phyloP scores from a whole-genome alignment of 2,888 invertebrate species.

The Synergus japonicus region DNA sequence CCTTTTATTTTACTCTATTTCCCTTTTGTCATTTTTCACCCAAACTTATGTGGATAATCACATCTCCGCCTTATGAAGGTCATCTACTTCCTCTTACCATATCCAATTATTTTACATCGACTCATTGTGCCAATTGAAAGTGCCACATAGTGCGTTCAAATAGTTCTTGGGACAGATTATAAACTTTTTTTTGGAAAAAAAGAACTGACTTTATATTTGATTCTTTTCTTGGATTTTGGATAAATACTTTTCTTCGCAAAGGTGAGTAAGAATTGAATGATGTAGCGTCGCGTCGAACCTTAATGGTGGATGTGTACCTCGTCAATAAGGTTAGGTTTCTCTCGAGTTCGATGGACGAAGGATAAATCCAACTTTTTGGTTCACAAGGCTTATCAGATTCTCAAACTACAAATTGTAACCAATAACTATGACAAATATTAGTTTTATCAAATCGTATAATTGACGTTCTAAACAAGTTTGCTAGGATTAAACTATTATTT shows the following conservation, averaged over 20 bases:
- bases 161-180: neutral
- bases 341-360: slow-evolving; percentile 10
- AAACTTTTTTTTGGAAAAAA: neutral
- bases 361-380: neutral
- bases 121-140: neutral
- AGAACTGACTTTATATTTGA: neutral
- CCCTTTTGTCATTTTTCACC: neutral
- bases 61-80: neutral
- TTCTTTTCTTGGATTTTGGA: neutral
- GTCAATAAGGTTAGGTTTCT: slow-evolving; percentile 24
- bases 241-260: neutral
- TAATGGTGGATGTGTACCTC: slow-evolving; percentile 12
- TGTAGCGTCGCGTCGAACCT: neutral
- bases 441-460: too few relatives aligned
- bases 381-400: neutral
- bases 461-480: too few relatives aligned
- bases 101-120: neutral
- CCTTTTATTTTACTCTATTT: neutral
- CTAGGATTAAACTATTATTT: too few relatives aligned
- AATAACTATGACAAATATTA: too few relatives aligned
- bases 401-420: neutral
- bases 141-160: slow-evolving; percentile 9
- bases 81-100: neutral
- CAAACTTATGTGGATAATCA: neutral
- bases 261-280: neutral